Evolutionary conservation across 2,797 vertebrate species (phyloP), one percentile per base, ranked within the genome.

Genomic region (Hippopotamyrus pictus): DNA sequence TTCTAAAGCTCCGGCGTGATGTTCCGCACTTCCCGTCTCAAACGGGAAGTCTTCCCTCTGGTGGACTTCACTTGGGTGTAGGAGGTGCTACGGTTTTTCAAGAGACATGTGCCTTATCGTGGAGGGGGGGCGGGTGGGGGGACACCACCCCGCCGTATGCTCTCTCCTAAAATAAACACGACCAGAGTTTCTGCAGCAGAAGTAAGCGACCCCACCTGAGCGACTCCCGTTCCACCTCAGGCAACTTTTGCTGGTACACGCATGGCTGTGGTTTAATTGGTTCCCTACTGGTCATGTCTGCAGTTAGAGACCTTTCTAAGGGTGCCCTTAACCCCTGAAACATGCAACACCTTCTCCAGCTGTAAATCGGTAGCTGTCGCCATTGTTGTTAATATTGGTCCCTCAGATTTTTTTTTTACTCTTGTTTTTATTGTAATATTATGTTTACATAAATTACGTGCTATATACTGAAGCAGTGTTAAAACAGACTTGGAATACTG

Each of bases 391-490:
- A 12, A 51, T 86, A 53, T 86, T 86, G 11, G 14, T 86, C 51
- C 51, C 29, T 54, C 84, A 33, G 48, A 54, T 86, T 14, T 25
- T 54, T 53, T 53, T n/a, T 57, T 19, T 17, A 29, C 12, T 51
- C 50, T 54, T 57, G 12, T 37, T 86, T 25, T 14, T 86, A 54
- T 86, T 54, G 51, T 57, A 33, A 17, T 54, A 86, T 86, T 57
- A 51, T 33, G 48, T 86, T 86, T 86, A 54, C 84, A 57, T n/a
- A 41, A 57, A 65, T 19, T 51, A 41, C 54, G 86, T 87, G 86
- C 54, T 87, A 19, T 87, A 87, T 87, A 87, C 12, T 87, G 54
- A 87, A 87, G 33, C 86, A 87, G 86, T 87, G 53, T 87, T 62
- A 87, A 37, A 87, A 59, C 11, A 87, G 41, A 25, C n/a, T 87